A percentile compares a stretch with the other conserved stretches of the same genome.
Conservation (phyloP, 2,888 invertebrate genomes). For the Drosophila lutescens region DNA sequence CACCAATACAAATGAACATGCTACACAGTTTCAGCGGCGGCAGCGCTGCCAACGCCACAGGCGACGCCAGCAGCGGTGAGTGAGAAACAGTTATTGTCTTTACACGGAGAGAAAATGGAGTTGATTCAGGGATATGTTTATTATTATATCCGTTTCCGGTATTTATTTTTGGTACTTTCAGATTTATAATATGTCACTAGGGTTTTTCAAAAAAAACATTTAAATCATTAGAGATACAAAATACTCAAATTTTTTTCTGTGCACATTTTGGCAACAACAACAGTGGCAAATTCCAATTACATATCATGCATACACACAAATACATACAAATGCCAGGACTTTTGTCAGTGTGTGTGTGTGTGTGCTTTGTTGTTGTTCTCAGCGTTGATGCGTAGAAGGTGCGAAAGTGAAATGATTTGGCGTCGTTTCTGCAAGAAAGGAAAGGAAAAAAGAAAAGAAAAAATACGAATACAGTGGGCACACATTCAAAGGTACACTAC, state of each 20-base stretch:
- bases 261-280: slow-evolving; percentile 37
- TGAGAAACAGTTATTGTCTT: slow-evolving; percentile 49
- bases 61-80: slow-evolving; percentile 75
- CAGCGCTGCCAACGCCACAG: slow-evolving; percentile 59
- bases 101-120: slow-evolving; percentile 9
- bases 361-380: slow-evolving; percentile 31
- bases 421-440: slow-evolving; percentile 23
- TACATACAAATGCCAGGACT: slow-evolving; percentile 3
- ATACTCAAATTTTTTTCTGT: too few species aligned
- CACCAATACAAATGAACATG: slow-evolving; percentile 77
- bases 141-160: too few species aligned
- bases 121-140: neutral
- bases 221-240: too few species aligned
- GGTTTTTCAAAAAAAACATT: too few species aligned
- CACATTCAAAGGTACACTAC: neutral
- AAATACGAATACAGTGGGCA: slow-evolving; percentile 36
- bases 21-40: slow-evolving; percentile 79
- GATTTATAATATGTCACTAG: too few species aligned
- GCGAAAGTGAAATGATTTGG: slow-evolving; percentile 67
- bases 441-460: slow-evolving; percentile 43
- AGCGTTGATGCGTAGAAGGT: slow-evolving; percentile 59
- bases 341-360: slow-evolving; percentile 12
- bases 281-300: slow-evolving; percentile 49
- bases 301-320: slow-evolving; percentile 17
- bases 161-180: too few species aligned